Evolutionary conservation across 2,113 vertebrate species (phyloP), one percentile per base, ranked within the genome.

Genomic region (Melanerpes aurifrons): DNA sequence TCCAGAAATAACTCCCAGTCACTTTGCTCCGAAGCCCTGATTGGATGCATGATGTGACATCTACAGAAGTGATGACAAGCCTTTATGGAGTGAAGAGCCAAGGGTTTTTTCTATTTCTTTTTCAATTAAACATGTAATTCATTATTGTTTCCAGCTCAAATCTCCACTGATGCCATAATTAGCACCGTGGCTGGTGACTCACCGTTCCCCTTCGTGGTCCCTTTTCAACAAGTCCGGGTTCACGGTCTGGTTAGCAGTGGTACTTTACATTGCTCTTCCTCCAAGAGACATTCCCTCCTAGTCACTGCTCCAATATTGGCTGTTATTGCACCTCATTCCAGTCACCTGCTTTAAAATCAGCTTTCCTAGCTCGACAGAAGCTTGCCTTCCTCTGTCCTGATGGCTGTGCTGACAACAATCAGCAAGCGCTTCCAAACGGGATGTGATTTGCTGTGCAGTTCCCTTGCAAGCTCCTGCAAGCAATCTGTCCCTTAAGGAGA

Each of bases 171-270:
- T 47, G 5, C 14, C 78, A 58, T 69, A 82, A 73, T 35, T 15
- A 73, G 16, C 0, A 0, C 15, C 10, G 4, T 12, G 11, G 22
- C 12, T 2, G 1, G 10, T n/a, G 12, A 62, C 25, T 67, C 59
- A 20, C 37, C 40, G 8, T 50, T 37, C 54, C 8, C 47, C 7
- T 68, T 61, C 66, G 43, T 29, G 12, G 7, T 45, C 66, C 66
- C 66, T 68, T 77, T 73, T 68, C 59, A 58, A 72, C 61, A 45
- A 25, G 40, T n/a, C 29, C 61, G 47, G 29, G 26, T 37, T 66
- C 15, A 6, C 40, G 40, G 40, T 40, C 11, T 40, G 40, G 40
- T 40, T 40, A 40, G 40, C 40, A 40, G 40, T 40, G 10, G 40
- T 40, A 12, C 40, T 40, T 40, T 12, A 40, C 40, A 40, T 40